Percentiles rank a stretch among this genome's conserved stretches.
Evolutionary conservation across 2,888 invertebrate species (phyloP).

Genomic region (Abscondita cerata): DNA sequence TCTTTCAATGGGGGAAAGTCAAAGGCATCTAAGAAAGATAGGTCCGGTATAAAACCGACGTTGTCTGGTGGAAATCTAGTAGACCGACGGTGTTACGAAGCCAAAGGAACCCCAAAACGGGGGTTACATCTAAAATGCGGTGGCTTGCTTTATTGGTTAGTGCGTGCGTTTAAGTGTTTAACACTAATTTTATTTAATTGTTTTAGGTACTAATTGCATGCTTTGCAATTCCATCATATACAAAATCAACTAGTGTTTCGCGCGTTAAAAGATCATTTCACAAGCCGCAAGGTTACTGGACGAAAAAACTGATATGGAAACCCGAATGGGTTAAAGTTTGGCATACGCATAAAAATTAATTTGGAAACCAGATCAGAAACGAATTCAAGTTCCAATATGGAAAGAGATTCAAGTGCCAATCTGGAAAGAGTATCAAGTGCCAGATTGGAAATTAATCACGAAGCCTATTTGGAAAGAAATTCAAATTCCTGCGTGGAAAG

Average conservation of each 20-base stretch:
- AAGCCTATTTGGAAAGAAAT: slow-evolving; percentile 81
- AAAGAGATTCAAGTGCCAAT: slow-evolving; percentile 76
- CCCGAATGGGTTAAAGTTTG: slow-evolving; percentile 80
- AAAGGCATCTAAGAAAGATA: slow-evolving; percentile 48
- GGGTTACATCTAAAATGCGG: slow-evolving; percentile 52
- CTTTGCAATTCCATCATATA: slow-evolving; percentile 59
- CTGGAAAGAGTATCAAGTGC: slow-evolving; percentile 81
- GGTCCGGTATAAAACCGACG: slow-evolving; percentile 53
- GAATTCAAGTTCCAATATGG: slow-evolving; percentile 68
- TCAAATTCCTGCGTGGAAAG: slow-evolving; percentile 80
- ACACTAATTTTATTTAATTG: not conserved
- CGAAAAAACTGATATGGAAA: slow-evolving; percentile 85
- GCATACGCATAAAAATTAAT: slow-evolving; percentile 77
- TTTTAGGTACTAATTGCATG: slow-evolving; percentile 68
- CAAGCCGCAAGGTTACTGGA: slow-evolving; percentile 76
- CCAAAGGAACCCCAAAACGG: slow-evolving; percentile 45
- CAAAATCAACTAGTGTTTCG: slow-evolving; percentile 57
- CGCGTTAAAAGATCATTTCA: slow-evolving; percentile 67
- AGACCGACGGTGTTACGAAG: slow-evolving; percentile 52
- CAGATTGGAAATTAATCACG: slow-evolving; percentile 76
- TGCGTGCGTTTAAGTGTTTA: slow-evolving; percentile 50
- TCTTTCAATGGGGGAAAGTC: slow-evolving; percentile 48
- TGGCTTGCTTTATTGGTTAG: slow-evolving; percentile 59
- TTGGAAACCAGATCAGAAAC: slow-evolving; percentile 79
- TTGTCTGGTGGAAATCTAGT: slow-evolving; percentile 49